A percentile compares a stretch with the other conserved stretches of the same genome.
These are phyloP conservation scores for Teinopalpus imperialis DNA, from an alignment of 2,888 invertebrate genomes.

Conservation along the genomic window DNA sequence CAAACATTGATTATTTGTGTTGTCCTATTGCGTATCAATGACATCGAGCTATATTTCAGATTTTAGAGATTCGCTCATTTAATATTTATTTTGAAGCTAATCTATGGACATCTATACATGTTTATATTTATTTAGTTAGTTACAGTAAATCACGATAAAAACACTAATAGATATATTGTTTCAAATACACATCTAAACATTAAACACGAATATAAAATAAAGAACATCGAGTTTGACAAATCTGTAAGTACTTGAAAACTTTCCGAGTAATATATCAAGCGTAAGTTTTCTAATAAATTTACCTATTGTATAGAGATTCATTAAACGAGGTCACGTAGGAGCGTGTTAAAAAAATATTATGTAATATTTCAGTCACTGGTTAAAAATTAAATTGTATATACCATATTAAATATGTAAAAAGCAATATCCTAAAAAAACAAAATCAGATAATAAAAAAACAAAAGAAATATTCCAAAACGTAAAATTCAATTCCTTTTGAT, in stretches of 20 bases:
- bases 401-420: background rate
- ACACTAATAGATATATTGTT: slow-evolving; percentile 29
- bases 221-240: slow-evolving; percentile 24
- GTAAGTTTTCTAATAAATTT: slow-evolving; percentile 9
- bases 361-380: slow-evolving; percentile 17
- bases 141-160: slow-evolving; percentile 30
- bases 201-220: slow-evolving; percentile 39
- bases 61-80: slow-evolving; percentile 5
- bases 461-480: too few species aligned
- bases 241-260: slow-evolving; percentile 17
- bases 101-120: background rate
- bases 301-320: slow-evolving; percentile 19
- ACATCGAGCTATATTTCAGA: slow-evolving; percentile 13
- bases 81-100: slow-evolving; percentile 1
- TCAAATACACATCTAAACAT: slow-evolving; percentile 36
- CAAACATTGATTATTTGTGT: too few species aligned
- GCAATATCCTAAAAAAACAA: background rate
- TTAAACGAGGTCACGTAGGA: slow-evolving; percentile 14
- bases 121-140: slow-evolving; percentile 4
- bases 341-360: slow-evolving; percentile 2
- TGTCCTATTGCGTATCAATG: too few species aligned
- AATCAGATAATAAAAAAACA: too few species aligned
- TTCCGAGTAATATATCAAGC: slow-evolving; percentile 10
- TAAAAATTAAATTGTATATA: slow-evolving; percentile 14
- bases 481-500: too few species aligned